A percentile compares a stretch with the other conserved stretches of the same genome.
Conservation (phyloP, 2,797 vertebrate species). For the Chelmon rostratus region DNA sequence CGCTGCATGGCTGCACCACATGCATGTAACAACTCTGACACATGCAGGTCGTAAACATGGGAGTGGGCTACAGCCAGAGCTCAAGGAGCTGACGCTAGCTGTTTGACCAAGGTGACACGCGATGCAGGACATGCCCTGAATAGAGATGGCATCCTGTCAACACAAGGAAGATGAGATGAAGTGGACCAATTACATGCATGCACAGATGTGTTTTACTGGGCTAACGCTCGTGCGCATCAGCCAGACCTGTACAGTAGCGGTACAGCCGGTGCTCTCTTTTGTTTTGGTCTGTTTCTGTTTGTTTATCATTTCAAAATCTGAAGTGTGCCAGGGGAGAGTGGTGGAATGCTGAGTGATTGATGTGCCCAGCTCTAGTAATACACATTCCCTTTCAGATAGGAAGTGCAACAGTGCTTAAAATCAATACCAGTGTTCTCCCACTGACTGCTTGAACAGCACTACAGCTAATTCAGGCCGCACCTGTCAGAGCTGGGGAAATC, state of each 20-base stretch:
- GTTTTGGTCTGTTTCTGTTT: constrained; percentile 57
- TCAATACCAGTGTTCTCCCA: constrained; percentile 86
- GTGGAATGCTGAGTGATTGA: constrained; percentile 84
- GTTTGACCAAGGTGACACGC: constrained; percentile 83
- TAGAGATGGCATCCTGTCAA: constrained; percentile 75
- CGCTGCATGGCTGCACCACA: constrained; percentile 57
- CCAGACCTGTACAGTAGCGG: constrained; percentile 19
- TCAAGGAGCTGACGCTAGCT: constrained; percentile 80
- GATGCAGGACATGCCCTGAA: constrained; percentile 74
- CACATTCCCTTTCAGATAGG: constrained; percentile 87
- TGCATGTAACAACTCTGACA: constrained; percentile 71
- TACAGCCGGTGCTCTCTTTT: constrained; percentile 19
- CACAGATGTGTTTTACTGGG: constrained; percentile 41
- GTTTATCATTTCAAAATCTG: constrained; percentile 79
- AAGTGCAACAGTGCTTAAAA: constrained; percentile 89
- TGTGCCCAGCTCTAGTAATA: constrained; percentile 85
- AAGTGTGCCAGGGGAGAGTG: constrained; percentile 74
- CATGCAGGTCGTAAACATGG: constrained; percentile 75
- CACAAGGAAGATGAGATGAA: constrained; percentile 66
- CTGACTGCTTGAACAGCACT: constrained; percentile 87
- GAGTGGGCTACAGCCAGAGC: constrained; percentile 65
- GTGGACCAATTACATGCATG: constrained; percentile 45
- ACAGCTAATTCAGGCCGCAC: constrained; percentile 88
- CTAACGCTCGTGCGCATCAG: constrained; percentile 37
- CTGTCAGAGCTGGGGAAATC: constrained; percentile 87